Evolutionary conservation across 2,797 vertebrate species (phyloP).

Genomic region (Anguilla anguilla): DNA sequence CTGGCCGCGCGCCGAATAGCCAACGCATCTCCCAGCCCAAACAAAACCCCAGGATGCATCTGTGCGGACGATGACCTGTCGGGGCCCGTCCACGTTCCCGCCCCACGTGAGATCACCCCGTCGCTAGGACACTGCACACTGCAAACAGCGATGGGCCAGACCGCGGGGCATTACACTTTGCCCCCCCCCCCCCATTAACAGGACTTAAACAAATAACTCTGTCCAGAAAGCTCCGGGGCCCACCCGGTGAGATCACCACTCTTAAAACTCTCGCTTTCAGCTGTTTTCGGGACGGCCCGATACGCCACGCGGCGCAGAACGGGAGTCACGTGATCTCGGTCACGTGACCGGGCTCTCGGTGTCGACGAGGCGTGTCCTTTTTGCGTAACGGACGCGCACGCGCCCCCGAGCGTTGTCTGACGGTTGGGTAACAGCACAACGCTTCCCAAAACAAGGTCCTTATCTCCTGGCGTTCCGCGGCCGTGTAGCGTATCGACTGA

Average conservation of each 20-base stretch:
- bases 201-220: neutral
- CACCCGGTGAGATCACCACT: neutral
- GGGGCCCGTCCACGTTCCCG: constrained; percentile 37
- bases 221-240: neutral
- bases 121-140: constrained; percentile 49
- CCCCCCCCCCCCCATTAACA: neutral
- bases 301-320: neutral
- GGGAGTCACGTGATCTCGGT: neutral
- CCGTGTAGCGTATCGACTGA: neutral
- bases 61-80: constrained; percentile 38
- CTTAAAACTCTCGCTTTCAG: neutral
- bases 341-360: neutral
- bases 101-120: constrained; percentile 47
- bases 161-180: neutral
- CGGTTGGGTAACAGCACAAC: neutral
- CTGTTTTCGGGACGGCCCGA: neutral
- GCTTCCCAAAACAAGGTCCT: neutral
- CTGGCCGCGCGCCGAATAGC: neutral
- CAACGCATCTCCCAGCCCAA: neutral
- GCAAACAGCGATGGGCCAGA: constrained; percentile 43
- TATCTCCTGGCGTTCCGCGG: neutral
- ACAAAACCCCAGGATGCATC: constrained; percentile 41
- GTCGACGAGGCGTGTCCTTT: neutral
- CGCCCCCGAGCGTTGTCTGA: neutral
- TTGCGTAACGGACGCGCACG: neutral